phyloP scores from a whole-genome alignment of 2,888 invertebrate species.

The Cremastobaeus sp. region DNA sequence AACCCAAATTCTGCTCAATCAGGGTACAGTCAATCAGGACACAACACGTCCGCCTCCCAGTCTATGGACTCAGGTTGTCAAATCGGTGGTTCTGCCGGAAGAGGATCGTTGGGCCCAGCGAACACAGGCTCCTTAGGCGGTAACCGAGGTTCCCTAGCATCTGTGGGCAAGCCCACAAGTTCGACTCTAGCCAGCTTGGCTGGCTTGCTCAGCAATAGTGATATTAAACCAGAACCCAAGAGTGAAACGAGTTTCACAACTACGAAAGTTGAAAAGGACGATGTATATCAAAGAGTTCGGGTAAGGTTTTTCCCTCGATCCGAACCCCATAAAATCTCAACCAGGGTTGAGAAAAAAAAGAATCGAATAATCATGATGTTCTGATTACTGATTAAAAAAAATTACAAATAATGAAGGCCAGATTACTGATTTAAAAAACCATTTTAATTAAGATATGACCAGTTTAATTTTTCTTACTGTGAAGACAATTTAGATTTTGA shows the following conservation, averaged over 20 bases:
- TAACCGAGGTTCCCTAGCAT: conserved; percentile 89
- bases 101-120: conserved; percentile 76
- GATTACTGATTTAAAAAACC: too few species aligned
- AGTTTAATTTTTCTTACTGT: too few species aligned
- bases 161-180: conserved; percentile 92
- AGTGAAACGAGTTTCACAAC: conserved; percentile 75
- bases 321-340: too few species aligned
- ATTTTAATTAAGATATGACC: too few species aligned
- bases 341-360: too few species aligned
- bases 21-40: conserved; percentile 78
- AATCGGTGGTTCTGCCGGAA: conserved; percentile 83
- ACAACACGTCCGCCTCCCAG: conserved; percentile 81
- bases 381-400: too few species aligned
- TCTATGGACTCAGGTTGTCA: conserved; percentile 80
- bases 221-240: conserved; percentile 78
- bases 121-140: conserved; percentile 81
- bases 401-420: too few species aligned
- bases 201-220: conserved; percentile 85
- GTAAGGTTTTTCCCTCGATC: conserved; percentile 73
- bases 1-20: background rate
- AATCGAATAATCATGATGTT: too few species aligned
- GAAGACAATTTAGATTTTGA: too few species aligned
- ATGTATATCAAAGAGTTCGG: conserved; percentile 81
- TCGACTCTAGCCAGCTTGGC: conserved; percentile 91
- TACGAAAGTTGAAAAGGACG: conserved; percentile 77